Percentiles rank a stretch among this genome's conserved stretches.
phyloP scores from a whole-genome alignment of 2,113 vertebrate genomes.

The Choloepus hoffmanni region DNA sequence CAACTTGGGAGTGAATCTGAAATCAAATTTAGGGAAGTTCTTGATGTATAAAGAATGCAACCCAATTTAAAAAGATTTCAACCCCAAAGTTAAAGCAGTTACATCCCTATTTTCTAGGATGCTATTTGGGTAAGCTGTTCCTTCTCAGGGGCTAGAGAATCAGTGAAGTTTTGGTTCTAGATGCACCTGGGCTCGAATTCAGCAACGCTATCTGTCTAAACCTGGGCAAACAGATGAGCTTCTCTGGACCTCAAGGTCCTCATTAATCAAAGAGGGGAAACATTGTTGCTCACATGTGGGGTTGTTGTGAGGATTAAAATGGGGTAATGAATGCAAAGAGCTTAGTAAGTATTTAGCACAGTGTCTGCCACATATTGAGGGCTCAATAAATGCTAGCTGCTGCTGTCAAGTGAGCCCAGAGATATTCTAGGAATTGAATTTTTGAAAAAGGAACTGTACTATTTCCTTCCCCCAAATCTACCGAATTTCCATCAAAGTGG shows the following conservation, averaged over 20 bases:
- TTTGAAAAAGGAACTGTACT: constrained; percentile 7
- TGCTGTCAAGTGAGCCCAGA: background rate
- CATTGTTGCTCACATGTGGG: accelerated
- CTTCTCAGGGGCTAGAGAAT: background rate
- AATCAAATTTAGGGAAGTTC: background rate
- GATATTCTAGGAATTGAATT: background rate
- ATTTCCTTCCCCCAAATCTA: background rate
- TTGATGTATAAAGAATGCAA: background rate
- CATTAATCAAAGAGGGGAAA: background rate
- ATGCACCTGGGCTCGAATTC: background rate
- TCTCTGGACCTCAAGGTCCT: background rate
- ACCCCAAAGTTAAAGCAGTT: background rate
- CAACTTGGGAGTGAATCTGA: background rate
- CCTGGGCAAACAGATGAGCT: no score
- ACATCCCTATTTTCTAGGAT: background rate
- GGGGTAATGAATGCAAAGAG: background rate
- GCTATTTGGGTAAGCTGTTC: background rate
- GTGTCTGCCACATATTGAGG: background rate
- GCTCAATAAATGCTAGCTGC: background rate
- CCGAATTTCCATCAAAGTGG: constrained; percentile 11
- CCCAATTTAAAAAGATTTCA: background rate
- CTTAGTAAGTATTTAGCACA: background rate
- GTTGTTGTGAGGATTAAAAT: background rate
- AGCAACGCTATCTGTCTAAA: background rate
- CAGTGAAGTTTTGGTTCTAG: background rate